These are phyloP conservation scores for Heliconius hermathena DNA, from an alignment of 1,140 invertebrate genomes.

Conservation along the genomic window DNA sequence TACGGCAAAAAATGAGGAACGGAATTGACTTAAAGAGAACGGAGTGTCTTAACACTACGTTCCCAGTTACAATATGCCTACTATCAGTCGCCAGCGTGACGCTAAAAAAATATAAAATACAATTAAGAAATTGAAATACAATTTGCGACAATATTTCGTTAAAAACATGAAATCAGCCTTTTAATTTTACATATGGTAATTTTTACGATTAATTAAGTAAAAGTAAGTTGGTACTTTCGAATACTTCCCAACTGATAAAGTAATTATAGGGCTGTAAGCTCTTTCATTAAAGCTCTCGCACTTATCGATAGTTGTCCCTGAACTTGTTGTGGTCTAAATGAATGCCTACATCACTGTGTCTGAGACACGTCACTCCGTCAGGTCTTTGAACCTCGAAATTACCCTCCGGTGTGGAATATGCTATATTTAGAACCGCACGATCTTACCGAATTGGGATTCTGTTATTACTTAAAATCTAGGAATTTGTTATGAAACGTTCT, in stretches of 20 bases:
- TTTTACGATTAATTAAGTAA: not conserved
- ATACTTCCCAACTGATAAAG: not conserved
- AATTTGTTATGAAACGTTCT: conserved; percentile 30
- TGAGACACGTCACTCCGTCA: conserved; percentile 60
- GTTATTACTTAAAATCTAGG: conserved; percentile 55
- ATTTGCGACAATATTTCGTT: not conserved
- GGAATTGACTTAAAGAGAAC: no score
- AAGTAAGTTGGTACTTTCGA: not conserved
- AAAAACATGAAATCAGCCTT: not conserved
- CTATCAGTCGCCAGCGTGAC: no score
- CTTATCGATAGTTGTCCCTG: conserved; percentile 46
- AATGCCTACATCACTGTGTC: conserved; percentile 47
- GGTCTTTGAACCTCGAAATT: conserved; percentile 76
- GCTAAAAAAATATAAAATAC: not conserved
- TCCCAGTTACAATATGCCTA: no score
- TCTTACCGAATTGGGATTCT: conserved; percentile 51
- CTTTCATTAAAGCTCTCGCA: not conserved
- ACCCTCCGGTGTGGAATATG: conserved; percentile 56
- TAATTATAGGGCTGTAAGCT: not conserved
- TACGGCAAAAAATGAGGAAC: no score
- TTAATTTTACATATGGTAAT: not conserved
- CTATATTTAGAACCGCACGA: conserved; percentile 75
- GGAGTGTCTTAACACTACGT: no score
- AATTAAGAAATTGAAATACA: not conserved
- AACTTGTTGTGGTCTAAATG: conserved; percentile 46